A percentile compares a stretch with the other conserved stretches of the same genome.
These are phyloP conservation scores for Caenorhabditis virilis DNA, from an alignment of 2,888 invertebrate genomes.

Conservation along the genomic window DNA sequence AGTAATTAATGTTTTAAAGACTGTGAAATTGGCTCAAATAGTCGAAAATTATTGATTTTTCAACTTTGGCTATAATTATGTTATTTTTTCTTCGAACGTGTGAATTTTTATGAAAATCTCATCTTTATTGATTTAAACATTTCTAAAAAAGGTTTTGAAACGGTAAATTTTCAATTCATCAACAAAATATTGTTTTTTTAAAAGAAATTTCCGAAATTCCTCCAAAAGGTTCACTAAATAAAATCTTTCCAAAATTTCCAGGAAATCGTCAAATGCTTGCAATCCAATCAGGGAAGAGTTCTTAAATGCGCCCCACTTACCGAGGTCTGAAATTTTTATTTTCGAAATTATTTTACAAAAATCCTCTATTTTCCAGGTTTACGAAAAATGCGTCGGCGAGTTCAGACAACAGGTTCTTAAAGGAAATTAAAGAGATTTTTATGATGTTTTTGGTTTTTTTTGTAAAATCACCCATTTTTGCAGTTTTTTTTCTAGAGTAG, in stretches of 20 bases:
- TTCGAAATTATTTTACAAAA: background rate
- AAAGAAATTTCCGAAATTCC: background rate
- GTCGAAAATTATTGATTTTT: too few relatives aligned
- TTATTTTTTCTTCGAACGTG: too few relatives aligned
- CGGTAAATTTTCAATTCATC: too few relatives aligned
- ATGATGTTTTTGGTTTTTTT: too few relatives aligned
- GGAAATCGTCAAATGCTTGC: constrained; percentile 59
- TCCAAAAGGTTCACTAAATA: background rate
- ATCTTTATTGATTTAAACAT: too few relatives aligned
- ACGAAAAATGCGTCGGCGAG: constrained; percentile 58
- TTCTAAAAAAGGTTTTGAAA: too few relatives aligned
- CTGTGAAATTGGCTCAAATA: too few relatives aligned
- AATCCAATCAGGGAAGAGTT: constrained; percentile 54
- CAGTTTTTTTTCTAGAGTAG: background rate
- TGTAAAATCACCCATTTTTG: too few relatives aligned
- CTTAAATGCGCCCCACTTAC: constrained; percentile 60
- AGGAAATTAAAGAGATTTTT: constrained; percentile 30
- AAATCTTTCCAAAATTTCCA: constrained; percentile 24
- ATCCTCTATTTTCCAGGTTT: constrained; percentile 35
- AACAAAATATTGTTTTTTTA: too few relatives aligned
- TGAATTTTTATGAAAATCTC: too few relatives aligned
- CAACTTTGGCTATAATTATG: too few relatives aligned
- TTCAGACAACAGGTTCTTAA: constrained; percentile 60
- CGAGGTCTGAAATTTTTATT: constrained; percentile 15
- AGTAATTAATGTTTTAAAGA: background rate